Evolutionary conservation across 2,888 invertebrate genomes (phyloP).

Genomic region (Volucella inflata): DNA sequence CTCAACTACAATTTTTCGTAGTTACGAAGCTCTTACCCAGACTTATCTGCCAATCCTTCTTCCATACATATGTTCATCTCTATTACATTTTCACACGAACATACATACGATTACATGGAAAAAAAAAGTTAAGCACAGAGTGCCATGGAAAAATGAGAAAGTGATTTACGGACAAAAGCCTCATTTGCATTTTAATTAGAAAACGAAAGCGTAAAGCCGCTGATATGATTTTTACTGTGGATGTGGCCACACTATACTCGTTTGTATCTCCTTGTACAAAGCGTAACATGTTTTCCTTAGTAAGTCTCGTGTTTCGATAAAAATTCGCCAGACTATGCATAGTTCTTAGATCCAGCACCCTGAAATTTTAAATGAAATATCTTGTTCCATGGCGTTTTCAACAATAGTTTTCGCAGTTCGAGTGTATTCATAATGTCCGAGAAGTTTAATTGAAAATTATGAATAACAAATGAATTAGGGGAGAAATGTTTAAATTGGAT

Average conservation of each 20-base stretch:
- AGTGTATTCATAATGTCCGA: conserved; percentile 3
- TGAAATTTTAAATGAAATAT: conserved; percentile 26
- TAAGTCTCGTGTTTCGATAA: conserved; percentile 6
- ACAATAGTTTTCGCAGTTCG: conserved; percentile 61
- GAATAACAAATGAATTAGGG: conserved; percentile 60
- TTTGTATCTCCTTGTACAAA: not conserved
- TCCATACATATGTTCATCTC: too few relatives aligned
- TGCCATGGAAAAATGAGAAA: conserved; percentile 18
- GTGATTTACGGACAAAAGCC: conserved; percentile 64
- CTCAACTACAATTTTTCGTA: too few relatives aligned
- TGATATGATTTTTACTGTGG: conserved; percentile 36
- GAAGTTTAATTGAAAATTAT: conserved; percentile 68
- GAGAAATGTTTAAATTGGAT: not conserved
- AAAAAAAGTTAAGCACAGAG: not conserved
- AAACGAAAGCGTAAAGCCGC: conserved; percentile 55
- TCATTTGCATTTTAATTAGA: conserved; percentile 73
- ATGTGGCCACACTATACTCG: conserved; percentile 32
- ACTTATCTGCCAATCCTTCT: too few relatives aligned
- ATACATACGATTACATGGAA: too few relatives aligned
- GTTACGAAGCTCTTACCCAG: too few relatives aligned
- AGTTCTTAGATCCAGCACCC: conserved; percentile 24
- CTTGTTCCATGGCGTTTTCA: conserved; percentile 61
- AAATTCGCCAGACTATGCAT: conserved; percentile 9
- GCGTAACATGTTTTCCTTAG: conserved; percentile 37
- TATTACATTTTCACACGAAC: too few relatives aligned